Base-by-base conservation (phyloP, 1,140 invertebrate genomes). In the Trachymyrmex cornetzi region DNA sequence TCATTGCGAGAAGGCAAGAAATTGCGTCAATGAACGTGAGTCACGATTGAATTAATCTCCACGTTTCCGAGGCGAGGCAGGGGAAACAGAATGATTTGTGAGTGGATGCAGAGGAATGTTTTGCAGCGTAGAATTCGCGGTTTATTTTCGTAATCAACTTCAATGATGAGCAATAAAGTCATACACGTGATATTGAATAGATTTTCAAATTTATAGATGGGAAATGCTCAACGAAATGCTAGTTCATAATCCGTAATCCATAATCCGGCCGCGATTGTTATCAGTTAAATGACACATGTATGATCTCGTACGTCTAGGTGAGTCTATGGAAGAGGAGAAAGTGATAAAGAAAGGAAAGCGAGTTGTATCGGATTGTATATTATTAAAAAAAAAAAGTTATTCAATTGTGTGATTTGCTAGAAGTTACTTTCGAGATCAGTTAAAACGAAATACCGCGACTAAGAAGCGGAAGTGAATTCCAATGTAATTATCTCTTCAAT, bases 31-130 rank as follows among this genome's bases (percentile, higher is more conserved):
- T 63, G 3, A 74, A 34, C 50, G 61, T 89, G 88, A 90, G 71
- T 90, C 89, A 89, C 77, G 85, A 82, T 77, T 80, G 61, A 34
- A 87, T 90, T 79, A 88, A 82, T 90, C 77, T 48, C 48, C 57
- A 66, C 71, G 77, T 77, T 87, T 89, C 38, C 38, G 5, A 30
- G 84, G 64, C 74, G 27, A 74, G 81, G 66, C 44, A 80, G 11
- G 38, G 64, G 48, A 63, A 22, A 16, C 19, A 4, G 57, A 59
- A 87, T 82, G 64, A 90, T 89, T 89, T 82, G 75, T 9, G 12
- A 69, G n/a, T 53, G 57, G 34, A 74, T 59, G n/a, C 16, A 12
- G 1, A 72, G 19, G 24, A 59, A 50, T 50, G 16, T 34, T 30
- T 48, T 61, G 24, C 55, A 9, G 38, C 44, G 55, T 61, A 61